A percentile compares a stretch with the other conserved stretches of the same genome.
phyloP scores from a whole-genome alignment of 1,140 invertebrate species.

The Dinoponera quadriceps region DNA sequence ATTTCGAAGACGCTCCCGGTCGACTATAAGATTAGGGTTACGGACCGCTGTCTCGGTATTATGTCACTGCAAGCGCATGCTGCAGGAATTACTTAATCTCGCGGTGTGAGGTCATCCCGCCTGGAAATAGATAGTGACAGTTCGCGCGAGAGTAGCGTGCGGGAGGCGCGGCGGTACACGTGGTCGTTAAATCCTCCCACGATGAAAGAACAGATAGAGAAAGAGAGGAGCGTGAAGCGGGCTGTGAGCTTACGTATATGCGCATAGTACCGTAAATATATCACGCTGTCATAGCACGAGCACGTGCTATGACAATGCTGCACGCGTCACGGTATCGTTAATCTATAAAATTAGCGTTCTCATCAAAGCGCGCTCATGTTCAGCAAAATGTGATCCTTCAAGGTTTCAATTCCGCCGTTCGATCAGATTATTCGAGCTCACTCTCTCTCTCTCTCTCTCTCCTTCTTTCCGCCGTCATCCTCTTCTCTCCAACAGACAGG shows the following conservation, averaged over 20 bases:
- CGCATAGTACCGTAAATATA: neutral
- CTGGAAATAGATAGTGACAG: slow-evolving; percentile 71
- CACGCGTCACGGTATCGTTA: no score
- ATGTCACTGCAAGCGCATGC: slow-evolving; percentile 44
- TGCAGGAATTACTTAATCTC: slow-evolving; percentile 60
- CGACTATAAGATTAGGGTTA: neutral
- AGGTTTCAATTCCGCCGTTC: no score
- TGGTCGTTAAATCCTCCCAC: slow-evolving; percentile 25
- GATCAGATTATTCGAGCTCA: no score
- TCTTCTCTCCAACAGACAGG: no score
- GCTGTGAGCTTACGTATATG: neutral
- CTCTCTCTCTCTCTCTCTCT: no score
- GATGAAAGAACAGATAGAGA: neutral
- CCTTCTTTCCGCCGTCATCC: no score
- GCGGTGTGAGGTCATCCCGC: slow-evolving; percentile 61
- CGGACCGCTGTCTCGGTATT: slow-evolving; percentile 14
- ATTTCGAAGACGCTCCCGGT: neutral
- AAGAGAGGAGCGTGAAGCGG: neutral
- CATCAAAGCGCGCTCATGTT: no score
- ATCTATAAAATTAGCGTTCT: no score
- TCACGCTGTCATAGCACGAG: neutral
- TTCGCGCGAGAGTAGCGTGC: neutral
- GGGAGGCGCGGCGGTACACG: slow-evolving; percentile 31
- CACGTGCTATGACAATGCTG: no score
- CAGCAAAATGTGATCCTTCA: no score